Evolutionary conservation across 2,888 invertebrate species (phyloP).

Genomic region (Archips xylosteana): DNA sequence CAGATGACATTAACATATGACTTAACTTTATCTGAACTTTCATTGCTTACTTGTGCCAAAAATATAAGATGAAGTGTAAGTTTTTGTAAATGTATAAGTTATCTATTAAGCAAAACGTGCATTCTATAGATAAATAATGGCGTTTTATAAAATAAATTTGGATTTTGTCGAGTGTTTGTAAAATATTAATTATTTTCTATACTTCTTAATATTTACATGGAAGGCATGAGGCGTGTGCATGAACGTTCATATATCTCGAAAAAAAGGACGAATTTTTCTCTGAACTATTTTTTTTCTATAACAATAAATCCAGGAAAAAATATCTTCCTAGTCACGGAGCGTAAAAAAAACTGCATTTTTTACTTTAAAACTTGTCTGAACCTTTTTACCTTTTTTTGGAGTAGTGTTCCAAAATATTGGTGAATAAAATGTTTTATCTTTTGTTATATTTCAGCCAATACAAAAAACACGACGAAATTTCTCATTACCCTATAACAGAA

Average conservation of each 20-base stretch:
- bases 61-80: slow-evolving; percentile 24
- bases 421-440: slow-evolving; percentile 23
- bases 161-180: slow-evolving; percentile 41
- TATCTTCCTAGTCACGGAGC: not conserved
- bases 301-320: slow-evolving; percentile 40
- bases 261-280: slow-evolving; percentile 52
- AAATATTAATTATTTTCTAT: slow-evolving; percentile 43
- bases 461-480: slow-evolving; percentile 49
- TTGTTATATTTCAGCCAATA: slow-evolving; percentile 45
- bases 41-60: slow-evolving; percentile 19
- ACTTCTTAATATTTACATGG: slow-evolving; percentile 73
- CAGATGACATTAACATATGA: too few species aligned
- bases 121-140: slow-evolving; percentile 34
- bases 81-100: slow-evolving; percentile 36
- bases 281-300: slow-evolving; percentile 48
- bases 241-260: slow-evolving; percentile 54
- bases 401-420: not conserved
- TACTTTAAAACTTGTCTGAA: not conserved
- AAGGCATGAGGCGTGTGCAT: slow-evolving; percentile 76
- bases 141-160: slow-evolving; percentile 35
- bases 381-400: slow-evolving; percentile 15
- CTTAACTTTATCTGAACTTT: not conserved
- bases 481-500: slow-evolving; percentile 53
- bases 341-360: not conserved
- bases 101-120: slow-evolving; percentile 40